These are phyloP conservation scores for Corythaixoides concolor DNA, from an alignment of 2,113 vertebrate species.

Conservation along the genomic window DNA sequence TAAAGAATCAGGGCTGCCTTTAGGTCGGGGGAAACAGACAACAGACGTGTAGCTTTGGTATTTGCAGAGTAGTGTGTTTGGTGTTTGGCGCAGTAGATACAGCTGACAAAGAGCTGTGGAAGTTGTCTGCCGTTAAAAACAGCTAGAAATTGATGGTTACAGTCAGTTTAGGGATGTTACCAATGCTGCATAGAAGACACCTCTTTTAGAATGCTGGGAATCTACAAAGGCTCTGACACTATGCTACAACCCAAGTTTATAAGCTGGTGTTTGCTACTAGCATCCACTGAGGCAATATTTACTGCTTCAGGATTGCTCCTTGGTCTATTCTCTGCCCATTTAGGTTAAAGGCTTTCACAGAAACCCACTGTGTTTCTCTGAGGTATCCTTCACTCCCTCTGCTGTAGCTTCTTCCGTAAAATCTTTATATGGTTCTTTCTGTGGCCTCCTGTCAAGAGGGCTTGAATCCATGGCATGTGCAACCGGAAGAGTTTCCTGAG, in stretches of 20 bases:
- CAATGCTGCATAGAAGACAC: accelerated
- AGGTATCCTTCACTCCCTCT: neutral
- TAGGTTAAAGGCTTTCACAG: neutral
- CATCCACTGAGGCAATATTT: neutral
- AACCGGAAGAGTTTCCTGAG: neutral
- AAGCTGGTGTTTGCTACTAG: neutral
- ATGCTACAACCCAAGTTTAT: neutral
- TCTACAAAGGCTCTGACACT: neutral
- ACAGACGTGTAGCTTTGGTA: neutral
- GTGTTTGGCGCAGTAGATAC: neutral
- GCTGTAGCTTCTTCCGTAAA: neutral
- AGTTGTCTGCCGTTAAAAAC: neutral
- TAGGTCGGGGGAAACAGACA: neutral
- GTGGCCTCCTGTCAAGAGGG: neutral
- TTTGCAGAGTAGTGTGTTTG: neutral
- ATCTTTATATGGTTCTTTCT: neutral
- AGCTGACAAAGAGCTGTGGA: neutral
- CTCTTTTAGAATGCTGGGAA: neutral
- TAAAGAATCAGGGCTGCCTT: neutral
- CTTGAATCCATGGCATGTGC: neutral
- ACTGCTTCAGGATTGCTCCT: neutral
- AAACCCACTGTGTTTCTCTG: neutral
- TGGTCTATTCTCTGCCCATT: neutral
- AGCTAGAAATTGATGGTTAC: neutral
- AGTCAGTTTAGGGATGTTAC: neutral